Evolutionary conservation across 2,113 vertebrate genomes (phyloP).

Genomic region (Halichoeres trimaculatus): DNA sequence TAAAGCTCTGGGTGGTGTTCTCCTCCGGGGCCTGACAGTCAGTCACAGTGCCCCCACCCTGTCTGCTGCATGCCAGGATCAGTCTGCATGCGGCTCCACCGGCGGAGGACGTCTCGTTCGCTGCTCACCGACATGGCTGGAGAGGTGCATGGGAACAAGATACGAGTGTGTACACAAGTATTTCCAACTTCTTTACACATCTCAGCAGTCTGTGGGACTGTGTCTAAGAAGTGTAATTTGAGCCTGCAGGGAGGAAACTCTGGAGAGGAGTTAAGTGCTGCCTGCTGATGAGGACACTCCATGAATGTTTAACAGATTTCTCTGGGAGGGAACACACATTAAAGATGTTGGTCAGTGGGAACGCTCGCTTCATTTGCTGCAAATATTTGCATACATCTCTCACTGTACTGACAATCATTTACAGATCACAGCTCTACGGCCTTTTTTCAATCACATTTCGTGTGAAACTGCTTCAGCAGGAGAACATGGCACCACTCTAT

Average conservation of each 20-base stretch:
- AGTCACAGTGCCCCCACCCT: conserved; percentile 64
- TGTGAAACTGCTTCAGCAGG: too few species aligned
- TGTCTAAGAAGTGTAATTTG: conserved; percentile 54
- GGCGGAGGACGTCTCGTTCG: conserved; percentile 34
- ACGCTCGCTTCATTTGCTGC: not conserved
- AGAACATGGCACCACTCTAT: too few species aligned
- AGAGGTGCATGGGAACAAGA: conserved; percentile 57
- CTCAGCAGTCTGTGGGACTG: conserved; percentile 47
- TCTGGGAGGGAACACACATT: conserved; percentile 34
- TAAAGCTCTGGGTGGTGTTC: conserved; percentile 76
- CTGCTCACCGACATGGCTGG: conserved; percentile 45
- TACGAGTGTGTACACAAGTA: conserved; percentile 53
- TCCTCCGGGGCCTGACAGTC: conserved; percentile 61
- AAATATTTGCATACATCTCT: not conserved
- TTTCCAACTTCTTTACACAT: conserved; percentile 58
- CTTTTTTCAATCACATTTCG: too few species aligned
- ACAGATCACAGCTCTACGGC: too few species aligned
- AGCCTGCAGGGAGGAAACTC: conserved; percentile 64
- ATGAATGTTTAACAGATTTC: conserved; percentile 53
- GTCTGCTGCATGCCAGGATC: conserved; percentile 51
- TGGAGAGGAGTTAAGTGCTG: conserved; percentile 67
- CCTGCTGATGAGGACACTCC: conserved; percentile 67
- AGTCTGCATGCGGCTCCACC: conserved; percentile 1
- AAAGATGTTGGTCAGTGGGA: not conserved
- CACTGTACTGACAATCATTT: not conserved